Evolutionary conservation across 2,888 invertebrate genomes (phyloP).

Genomic region (Ochropleura plecta): DNA sequence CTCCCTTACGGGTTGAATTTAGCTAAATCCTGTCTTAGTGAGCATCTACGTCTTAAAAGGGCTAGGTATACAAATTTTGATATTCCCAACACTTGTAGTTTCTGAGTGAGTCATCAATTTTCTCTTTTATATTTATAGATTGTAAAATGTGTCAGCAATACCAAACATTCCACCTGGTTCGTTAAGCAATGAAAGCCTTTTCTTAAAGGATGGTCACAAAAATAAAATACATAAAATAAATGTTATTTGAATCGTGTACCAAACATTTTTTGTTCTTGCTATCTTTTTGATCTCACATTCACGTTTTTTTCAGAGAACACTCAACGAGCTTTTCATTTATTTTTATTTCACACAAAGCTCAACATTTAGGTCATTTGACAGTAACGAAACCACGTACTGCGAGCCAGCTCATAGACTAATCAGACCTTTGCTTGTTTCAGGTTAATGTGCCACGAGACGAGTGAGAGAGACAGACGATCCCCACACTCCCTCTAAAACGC

Average conservation of each 20-base stretch:
- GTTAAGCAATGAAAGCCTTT: background rate
- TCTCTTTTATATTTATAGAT: too few relatives aligned
- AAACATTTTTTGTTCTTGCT: constrained; percentile 1
- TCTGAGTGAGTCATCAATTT: too few relatives aligned
- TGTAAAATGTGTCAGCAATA: background rate
- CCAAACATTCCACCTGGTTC: background rate
- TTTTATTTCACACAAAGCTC: constrained; percentile 45
- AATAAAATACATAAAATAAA: background rate
- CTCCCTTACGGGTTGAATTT: too few relatives aligned
- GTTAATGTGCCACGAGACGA: constrained; percentile 77
- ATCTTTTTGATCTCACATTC: constrained; percentile 5
- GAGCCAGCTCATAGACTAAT: constrained; percentile 69
- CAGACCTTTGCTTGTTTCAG: constrained; percentile 82
- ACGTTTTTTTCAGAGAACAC: constrained; percentile 26
- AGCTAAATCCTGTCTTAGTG: too few relatives aligned
- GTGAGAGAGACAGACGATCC: constrained; percentile 79
- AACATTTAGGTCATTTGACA: constrained; percentile 60
- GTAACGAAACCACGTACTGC: constrained; percentile 45
- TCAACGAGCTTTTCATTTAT: constrained; percentile 48
- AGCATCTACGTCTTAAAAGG: too few relatives aligned
- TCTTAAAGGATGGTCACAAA: background rate
- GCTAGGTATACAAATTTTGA: too few relatives aligned
- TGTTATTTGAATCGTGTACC: background rate
- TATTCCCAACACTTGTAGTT: too few relatives aligned
- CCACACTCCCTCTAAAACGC: constrained; percentile 78